Evolutionary conservation across 1,140 invertebrate species (phyloP).

Genomic region (Caerostris darwini): DNA sequence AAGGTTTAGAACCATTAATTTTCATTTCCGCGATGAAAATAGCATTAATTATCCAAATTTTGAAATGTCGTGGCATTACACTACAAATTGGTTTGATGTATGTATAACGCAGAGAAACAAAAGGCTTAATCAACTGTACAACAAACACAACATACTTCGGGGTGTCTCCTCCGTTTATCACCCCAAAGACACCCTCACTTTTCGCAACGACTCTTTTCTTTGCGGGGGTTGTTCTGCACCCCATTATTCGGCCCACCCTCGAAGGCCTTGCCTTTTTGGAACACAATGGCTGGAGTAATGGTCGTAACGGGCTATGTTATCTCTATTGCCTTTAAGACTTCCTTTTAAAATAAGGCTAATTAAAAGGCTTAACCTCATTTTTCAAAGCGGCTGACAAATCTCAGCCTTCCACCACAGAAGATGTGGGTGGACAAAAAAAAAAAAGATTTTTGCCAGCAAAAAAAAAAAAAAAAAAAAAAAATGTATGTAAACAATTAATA

Average conservation of each 20-base stretch:
- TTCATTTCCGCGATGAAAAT: conserved; percentile 57
- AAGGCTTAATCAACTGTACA: conserved; percentile 56
- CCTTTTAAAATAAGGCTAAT: conserved; percentile 58
- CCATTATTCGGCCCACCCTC: background rate
- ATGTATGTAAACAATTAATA: conserved; percentile 60
- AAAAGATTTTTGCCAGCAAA: too few species aligned
- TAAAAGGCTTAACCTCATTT: conserved; percentile 64
- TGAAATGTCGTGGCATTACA: background rate
- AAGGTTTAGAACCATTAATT: conserved; percentile 48
- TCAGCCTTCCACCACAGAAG: background rate
- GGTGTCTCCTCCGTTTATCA: conserved; percentile 44
- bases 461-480: conserved; percentile 40
- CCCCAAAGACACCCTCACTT: conserved; percentile 48
- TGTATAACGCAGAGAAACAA: conserved; percentile 32
- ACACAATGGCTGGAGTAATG: background rate
- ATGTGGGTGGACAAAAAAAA: background rate
- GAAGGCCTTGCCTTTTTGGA: conserved; percentile 20
- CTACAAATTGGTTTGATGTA: conserved; percentile 12
- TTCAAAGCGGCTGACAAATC: conserved; percentile 18
- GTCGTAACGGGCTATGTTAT: conserved; percentile 32
- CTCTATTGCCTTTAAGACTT: conserved; percentile 52
- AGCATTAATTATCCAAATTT: conserved; percentile 51
- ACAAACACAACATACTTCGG: conserved; percentile 59
- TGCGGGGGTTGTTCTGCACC: background rate
- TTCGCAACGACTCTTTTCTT: conserved; percentile 46